phyloP scores from a whole-genome alignment of 2,113 vertebrate species.

The Upupa epops region DNA sequence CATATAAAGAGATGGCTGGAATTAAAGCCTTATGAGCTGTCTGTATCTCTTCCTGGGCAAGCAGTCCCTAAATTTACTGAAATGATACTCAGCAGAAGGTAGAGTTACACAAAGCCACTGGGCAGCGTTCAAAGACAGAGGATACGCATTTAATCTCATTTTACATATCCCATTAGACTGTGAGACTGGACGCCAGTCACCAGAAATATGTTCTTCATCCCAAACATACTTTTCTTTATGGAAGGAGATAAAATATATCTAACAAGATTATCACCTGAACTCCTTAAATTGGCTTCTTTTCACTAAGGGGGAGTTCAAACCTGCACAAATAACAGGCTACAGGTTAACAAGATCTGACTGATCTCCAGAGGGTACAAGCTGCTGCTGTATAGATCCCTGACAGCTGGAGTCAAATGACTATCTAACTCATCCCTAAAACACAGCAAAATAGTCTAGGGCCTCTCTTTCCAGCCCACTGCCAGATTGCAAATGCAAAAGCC shows the following conservation, averaged over 20 bases:
- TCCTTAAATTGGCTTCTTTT: constrained; percentile 18
- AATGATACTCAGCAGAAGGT: not conserved
- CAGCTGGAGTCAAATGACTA: constrained; percentile 47
- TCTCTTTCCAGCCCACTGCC: not conserved
- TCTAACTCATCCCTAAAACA: not conserved
- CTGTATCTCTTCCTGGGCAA: not conserved
- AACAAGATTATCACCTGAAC: constrained; percentile 18
- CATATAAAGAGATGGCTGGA: not conserved
- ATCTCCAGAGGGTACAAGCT: constrained; percentile 48
- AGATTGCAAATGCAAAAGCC: not conserved
- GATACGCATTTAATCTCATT: not conserved
- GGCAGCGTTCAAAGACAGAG: not conserved
- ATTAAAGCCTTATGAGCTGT: not conserved
- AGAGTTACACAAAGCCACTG: not conserved
- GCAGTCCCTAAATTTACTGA: not conserved
- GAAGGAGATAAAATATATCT: not conserved
- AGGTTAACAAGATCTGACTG: constrained; percentile 59
- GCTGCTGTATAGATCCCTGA: not conserved
- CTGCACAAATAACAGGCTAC: constrained; percentile 7
- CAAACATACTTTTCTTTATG: not conserved
- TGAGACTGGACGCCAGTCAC: not conserved
- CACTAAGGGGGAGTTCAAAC: not conserved
- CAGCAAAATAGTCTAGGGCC: not conserved
- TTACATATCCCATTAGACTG: not conserved
- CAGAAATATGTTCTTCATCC: not conserved